Evolutionary conservation across 2,797 vertebrate genomes (phyloP).

Genomic region (Champsocephalus gunnari): DNA sequence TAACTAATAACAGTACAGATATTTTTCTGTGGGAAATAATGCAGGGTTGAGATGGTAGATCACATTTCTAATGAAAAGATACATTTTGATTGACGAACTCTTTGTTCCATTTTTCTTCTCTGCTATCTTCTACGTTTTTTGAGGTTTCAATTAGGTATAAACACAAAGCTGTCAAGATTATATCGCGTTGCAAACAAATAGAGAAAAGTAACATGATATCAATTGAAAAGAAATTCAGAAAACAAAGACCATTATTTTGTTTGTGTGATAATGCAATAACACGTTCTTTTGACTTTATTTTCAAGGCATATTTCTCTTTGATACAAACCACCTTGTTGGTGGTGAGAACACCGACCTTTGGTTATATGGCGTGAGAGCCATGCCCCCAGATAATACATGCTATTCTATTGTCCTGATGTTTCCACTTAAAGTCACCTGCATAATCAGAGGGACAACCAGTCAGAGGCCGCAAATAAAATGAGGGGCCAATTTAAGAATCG

Average conservation of each 20-base stretch:
- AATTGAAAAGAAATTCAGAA: conserved; percentile 38
- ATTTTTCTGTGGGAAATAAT: conserved; percentile 16
- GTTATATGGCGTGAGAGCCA: conserved; percentile 77
- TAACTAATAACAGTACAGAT: conserved; percentile 11
- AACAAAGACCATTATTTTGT: conserved; percentile 40
- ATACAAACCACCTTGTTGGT: conserved; percentile 12
- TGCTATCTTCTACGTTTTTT: conserved; percentile 18
- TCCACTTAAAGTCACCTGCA: conserved; percentile 80
- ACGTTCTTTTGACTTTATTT: conserved; percentile 17
- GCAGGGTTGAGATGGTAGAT: conserved; percentile 18
- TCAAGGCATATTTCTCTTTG: conserved; percentile 19
- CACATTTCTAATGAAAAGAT: conserved; percentile 18
- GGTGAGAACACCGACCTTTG: conserved; percentile 35
- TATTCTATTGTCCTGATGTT: conserved; percentile 63
- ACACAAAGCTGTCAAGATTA: conserved; percentile 48
- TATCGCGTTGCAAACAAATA: conserved; percentile 43
- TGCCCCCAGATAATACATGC: conserved; percentile 61
- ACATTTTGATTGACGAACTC: conserved; percentile 44
- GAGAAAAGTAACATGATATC: conserved; percentile 30
- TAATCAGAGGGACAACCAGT: conserved; percentile 77
- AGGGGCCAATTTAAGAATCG: conserved; percentile 73
- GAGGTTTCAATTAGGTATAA: conserved; percentile 47
- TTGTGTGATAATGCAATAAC: conserved; percentile 14
- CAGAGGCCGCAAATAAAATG: conserved; percentile 75
- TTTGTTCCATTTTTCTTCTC: conserved; percentile 30